phyloP scores from a whole-genome alignment of 2,888 invertebrate species.

The Lacanobia wlatinum region DNA sequence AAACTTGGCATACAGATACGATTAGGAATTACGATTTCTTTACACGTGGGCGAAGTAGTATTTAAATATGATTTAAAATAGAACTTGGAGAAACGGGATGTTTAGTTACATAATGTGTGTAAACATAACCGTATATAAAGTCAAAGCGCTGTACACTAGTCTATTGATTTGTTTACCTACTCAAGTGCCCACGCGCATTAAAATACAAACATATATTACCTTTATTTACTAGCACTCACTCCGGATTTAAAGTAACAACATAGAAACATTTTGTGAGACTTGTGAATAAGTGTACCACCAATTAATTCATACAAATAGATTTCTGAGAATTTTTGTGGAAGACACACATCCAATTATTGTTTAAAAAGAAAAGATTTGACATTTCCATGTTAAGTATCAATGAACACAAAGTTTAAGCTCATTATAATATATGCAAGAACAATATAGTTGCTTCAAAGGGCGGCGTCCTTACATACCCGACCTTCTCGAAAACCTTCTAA shows the following conservation, averaged over 20 bases:
- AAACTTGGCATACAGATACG: too few species aligned
- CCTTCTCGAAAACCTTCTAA: conserved; percentile 3
- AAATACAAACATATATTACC: conserved; percentile 8
- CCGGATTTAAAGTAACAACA: background rate
- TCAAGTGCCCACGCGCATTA: background rate
- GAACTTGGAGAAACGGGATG: background rate
- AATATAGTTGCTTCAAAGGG: conserved; percentile 9
- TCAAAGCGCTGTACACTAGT: too few species aligned
- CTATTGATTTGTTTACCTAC: conserved; percentile 5
- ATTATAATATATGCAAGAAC: background rate
- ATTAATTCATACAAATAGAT: background rate
- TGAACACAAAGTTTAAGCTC: background rate
- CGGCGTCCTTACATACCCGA: background rate
- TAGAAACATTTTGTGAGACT: background rate
- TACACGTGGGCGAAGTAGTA: background rate
- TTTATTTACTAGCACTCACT: background rate
- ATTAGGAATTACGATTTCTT: background rate
- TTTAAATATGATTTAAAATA: background rate
- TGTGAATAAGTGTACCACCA: background rate
- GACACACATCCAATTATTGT: too few species aligned
- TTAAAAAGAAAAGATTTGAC: conserved; percentile 7
- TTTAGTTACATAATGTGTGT: background rate
- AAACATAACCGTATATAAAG: conserved; percentile 1
- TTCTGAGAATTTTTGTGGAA: too few species aligned
- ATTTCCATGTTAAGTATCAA: background rate